Evolutionary conservation across 2,797 vertebrate genomes (phyloP).

Genomic region (Myiotriccus ornatus): DNA sequence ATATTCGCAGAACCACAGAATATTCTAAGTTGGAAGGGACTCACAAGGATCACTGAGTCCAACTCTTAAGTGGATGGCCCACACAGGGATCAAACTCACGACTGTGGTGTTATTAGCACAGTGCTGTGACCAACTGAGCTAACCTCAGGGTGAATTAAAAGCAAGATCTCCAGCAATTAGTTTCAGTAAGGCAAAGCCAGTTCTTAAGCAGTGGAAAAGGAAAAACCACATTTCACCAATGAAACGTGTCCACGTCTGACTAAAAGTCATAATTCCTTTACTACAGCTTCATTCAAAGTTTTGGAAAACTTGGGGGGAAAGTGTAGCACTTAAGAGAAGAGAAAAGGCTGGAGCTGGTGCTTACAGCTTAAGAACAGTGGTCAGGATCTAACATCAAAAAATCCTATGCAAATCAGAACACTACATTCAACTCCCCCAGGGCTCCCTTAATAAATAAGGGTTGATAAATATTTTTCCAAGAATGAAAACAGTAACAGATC

Average conservation of each 20-base stretch:
- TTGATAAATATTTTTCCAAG: constrained; percentile 37
- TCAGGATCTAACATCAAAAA: background rate
- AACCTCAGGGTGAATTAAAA: background rate
- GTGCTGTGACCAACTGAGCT: background rate
- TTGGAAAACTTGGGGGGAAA: background rate
- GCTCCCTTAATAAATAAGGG: background rate
- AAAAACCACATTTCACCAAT: background rate
- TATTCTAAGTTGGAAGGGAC: background rate
- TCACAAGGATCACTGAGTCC: background rate
- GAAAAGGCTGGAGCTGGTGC: background rate
- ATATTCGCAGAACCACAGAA: background rate
- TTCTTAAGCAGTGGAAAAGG: background rate
- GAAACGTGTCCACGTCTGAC: background rate
- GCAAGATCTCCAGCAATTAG: background rate
- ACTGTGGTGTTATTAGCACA: background rate
- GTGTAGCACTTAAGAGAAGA: background rate
- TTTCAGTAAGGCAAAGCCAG: background rate
- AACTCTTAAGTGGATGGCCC: background rate
- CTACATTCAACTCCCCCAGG: background rate
- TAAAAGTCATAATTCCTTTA: background rate
- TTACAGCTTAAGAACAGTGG: background rate
- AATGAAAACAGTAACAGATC: background rate
- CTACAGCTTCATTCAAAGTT: background rate
- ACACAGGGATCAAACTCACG: background rate
- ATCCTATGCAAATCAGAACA: background rate